phyloP scores from a whole-genome alignment of 1,140 invertebrate species.

The Yoshiicerus persimilis region DNA sequence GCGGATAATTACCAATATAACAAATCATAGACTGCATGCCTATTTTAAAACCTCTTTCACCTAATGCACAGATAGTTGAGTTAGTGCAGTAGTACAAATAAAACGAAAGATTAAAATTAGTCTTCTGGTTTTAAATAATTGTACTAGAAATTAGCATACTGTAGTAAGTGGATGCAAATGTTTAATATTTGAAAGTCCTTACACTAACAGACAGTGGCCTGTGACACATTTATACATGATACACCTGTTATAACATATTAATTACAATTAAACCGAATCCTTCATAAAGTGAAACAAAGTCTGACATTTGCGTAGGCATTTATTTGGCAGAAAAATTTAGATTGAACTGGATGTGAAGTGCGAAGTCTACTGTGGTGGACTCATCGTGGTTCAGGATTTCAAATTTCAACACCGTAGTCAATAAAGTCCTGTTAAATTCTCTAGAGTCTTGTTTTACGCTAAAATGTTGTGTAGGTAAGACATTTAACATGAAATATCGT shows the following conservation, averaged over 20 bases:
- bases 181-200: too few species aligned
- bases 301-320: not conserved
- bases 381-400: not conserved
- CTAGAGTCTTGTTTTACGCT: not conserved
- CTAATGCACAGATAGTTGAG: too few species aligned
- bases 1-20: too few species aligned
- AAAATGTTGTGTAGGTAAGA: not conserved
- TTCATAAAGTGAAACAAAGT: not conserved
- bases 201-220: not conserved
- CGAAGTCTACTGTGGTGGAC: not conserved
- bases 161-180: too few species aligned
- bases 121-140: too few species aligned
- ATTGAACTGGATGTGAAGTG: not conserved
- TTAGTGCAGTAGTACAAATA: too few species aligned
- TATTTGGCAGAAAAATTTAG: not conserved
- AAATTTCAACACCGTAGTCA: not conserved
- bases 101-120: too few species aligned
- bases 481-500: not conserved
- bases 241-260: not conserved
- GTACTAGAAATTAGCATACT: too few species aligned
- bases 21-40: too few species aligned
- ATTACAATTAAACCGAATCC: not conserved
- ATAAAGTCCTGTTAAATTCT: not conserved
- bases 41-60: too few species aligned
- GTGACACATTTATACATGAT: not conserved